These are phyloP conservation scores for Hanleya hanleyi DNA, from an alignment of 2,888 invertebrate species.

Conservation along the genomic window DNA sequence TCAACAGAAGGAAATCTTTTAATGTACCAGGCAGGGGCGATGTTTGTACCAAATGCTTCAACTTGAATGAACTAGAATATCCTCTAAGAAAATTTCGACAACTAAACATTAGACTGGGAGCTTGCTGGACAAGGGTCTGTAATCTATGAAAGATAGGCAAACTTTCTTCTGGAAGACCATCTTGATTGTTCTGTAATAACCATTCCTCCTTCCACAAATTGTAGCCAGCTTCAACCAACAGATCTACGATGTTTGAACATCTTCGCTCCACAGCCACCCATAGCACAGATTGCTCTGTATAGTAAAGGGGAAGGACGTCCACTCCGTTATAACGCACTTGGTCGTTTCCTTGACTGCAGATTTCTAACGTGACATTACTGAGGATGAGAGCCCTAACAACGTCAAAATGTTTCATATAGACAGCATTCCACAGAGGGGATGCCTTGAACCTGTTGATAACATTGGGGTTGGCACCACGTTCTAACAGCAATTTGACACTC, in stretches of 20 bases:
- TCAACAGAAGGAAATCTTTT: too few relatives aligned
- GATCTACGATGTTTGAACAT: conserved; percentile 38
- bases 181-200: too few relatives aligned
- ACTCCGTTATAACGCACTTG: conserved; percentile 56
- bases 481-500: conserved; percentile 47
- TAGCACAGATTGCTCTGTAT: conserved; percentile 49
- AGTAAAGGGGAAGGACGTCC: conserved; percentile 45
- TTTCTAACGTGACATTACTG: conserved; percentile 52
- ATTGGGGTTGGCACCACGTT: conserved; percentile 59
- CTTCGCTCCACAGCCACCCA: conserved; percentile 57
- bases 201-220: conserved; percentile 50
- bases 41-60: too few relatives aligned
- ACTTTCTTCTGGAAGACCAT: too few relatives aligned
- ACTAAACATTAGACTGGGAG: too few relatives aligned
- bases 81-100: too few relatives aligned
- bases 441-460: conserved; percentile 46
- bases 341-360: conserved; percentile 49
- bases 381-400: conserved; percentile 51
- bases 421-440: conserved; percentile 68
- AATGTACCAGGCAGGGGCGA: too few relatives aligned
- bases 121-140: too few relatives aligned
- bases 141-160: too few relatives aligned
- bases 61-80: too few relatives aligned
- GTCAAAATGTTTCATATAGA: conserved; percentile 44
- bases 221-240: conserved; percentile 55